Evolutionary conservation across 2,797 vertebrate species (phyloP), one percentile per base, ranked within the genome.

Genomic region (Chelmon rostratus): DNA sequence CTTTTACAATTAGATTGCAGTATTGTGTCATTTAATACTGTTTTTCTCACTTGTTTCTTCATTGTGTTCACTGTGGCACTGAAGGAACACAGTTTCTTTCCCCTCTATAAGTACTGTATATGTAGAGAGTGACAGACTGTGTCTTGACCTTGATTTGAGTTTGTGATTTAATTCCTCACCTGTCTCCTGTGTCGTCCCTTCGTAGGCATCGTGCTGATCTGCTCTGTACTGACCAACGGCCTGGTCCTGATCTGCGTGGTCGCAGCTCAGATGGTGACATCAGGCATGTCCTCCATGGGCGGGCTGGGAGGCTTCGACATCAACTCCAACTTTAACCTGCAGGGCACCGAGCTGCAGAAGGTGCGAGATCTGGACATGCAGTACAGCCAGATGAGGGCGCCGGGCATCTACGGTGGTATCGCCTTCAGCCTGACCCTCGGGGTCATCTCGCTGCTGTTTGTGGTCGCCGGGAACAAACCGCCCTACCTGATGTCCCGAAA

Each of bases 341-440:
- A 97, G 91, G 97, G 97, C 76, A 94, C 93, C 0, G 96, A 97
- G 91, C 93, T 98, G 67, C 93, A 78, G 92, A 73, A 96, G 90
- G 95, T 94, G 3, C 93, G 96, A 15, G 93, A 97, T 0, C 93
- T 97, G 70, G 97, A 98, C 91, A 95, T 96, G 95, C 94, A 97
- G 88, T 97, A 94, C 89, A 96, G 93, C 72, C 97, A 97, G 92
- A 93, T 97, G 96, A 95, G 97, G 90, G 96, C 96, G 3, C 97
- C 97, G 0, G 94, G 95, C 0, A 82, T 97, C 31, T 98, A 98
- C 0, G 96, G 96, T 0, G 96, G 96, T 1, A 87, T 97, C 4
- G 62, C 92, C 78, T 97, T 97, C 92, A 96, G 93, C 88, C 86
- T 98, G 40, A 82, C 89, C 0, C 70, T 90, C 0, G 95, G 92